These are phyloP conservation scores for Ochotona curzoniae DNA, from an alignment of 2,113 vertebrate species.

Conservation along the genomic window DNA sequence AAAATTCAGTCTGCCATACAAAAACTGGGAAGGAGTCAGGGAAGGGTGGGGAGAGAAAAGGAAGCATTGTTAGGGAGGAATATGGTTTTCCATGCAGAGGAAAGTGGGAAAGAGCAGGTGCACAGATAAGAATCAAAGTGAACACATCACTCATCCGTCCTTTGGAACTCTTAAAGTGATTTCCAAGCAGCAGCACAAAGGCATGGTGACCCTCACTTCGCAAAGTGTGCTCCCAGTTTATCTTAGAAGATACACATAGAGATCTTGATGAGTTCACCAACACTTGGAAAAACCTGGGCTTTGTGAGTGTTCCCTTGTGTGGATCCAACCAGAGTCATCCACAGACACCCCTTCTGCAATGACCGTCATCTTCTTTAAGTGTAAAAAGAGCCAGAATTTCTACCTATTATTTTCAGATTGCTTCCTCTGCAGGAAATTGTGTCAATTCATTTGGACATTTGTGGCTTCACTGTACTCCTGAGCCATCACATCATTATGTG, in stretches of 20 bases:
- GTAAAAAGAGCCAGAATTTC: slow-evolving; percentile 62
- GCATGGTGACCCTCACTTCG: not conserved
- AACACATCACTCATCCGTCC: not conserved
- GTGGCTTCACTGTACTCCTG: slow-evolving; percentile 53
- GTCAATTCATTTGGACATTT: slow-evolving; percentile 67
- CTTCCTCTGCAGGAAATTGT: slow-evolving; percentile 75
- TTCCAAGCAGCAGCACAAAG: not conserved
- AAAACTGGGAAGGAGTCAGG: not conserved
- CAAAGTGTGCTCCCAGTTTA: not conserved
- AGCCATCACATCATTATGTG: slow-evolving; percentile 73
- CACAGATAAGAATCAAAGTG: not conserved
- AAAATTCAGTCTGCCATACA: not conserved
- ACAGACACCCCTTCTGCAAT: not conserved
- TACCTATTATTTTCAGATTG: slow-evolving; percentile 73
- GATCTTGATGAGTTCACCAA: not conserved
- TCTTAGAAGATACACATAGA: not conserved
- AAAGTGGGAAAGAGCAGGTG: not conserved
- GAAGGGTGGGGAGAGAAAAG: not conserved
- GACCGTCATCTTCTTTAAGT: slow-evolving; percentile 28
- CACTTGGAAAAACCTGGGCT: not conserved
- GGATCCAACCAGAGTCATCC: not conserved
- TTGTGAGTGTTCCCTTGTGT: not conserved
- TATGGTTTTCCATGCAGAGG: not conserved
- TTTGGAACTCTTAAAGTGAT: not conserved
- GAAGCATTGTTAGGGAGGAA: not conserved